Evolutionary conservation across 2,888 invertebrate species (phyloP), one percentile per base, ranked within the genome.

Genomic region (Myathropa florea): DNA sequence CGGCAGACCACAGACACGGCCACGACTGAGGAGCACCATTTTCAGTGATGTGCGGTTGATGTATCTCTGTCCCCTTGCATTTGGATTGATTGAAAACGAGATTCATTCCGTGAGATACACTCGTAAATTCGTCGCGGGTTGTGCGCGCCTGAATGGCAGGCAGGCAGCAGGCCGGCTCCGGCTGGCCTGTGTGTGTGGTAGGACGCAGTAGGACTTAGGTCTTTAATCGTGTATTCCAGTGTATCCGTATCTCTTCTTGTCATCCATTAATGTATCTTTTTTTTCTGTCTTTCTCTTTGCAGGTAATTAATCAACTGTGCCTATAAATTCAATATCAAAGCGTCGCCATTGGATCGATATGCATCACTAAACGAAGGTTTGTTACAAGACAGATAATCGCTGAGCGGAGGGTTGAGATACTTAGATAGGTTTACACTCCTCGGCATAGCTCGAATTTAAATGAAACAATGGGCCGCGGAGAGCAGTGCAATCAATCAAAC

Each of bases 291-390:
- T 63, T 70, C 14, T 79, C 64, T 57, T 80, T 77, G 4, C 77
- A 81, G 84, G 81, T 85, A 85, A 85, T 81, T 81, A 81, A 85
- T 81, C 81, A 85, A 72, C 28, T 12, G 65, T 36, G 63, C 9
- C 33, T 75, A 77, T 85, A 33, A 81, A 77, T 68, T 77, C 53
- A 36, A 72, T 85, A 85, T 72, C 63, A 57, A 80, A 71, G 55
- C 75, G 79, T 70, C 75, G 60, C 75, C 59, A 65, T 65, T 79
- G 26, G 65, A 46, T 23, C 71, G 75, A 84, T 83, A 79, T 79
- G 67, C 72, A 76, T 85, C 72, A 63, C 72, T 77, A 85, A 80
- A 72, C 63, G 67, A 67, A 81, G 84, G 84, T 76, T 72, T 81
- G 76, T 85, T 75, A 46, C 46, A n/a, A 6, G 46, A 46, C 18